Evolutionary conservation across 2,797 vertebrate species (phyloP).

Genomic region (Mionectes olivaceus): DNA sequence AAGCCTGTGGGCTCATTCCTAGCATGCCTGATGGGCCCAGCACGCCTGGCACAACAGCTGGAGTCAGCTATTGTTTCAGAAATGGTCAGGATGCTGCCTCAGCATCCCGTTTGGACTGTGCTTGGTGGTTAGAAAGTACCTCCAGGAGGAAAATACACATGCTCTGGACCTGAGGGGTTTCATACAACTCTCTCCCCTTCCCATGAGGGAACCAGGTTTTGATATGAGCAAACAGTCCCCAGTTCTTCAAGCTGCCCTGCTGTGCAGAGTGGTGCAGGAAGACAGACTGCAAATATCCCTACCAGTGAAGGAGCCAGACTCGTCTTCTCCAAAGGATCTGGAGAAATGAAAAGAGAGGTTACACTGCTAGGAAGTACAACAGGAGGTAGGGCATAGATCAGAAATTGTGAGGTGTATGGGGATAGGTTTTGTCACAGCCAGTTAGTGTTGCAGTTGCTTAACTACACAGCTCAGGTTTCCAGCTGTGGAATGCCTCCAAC

Average conservation of each 20-base stretch:
- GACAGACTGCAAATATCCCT: background rate
- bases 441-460: background rate
- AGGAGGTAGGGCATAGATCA: background rate
- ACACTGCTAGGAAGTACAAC: background rate
- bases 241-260: background rate
- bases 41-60: background rate
- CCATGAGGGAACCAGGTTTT: background rate
- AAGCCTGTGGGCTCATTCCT: background rate
- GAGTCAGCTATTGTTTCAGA: background rate
- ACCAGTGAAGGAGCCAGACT: background rate
- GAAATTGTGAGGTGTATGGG: background rate
- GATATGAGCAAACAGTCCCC: background rate
- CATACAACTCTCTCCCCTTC: background rate
- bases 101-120: background rate
- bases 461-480: background rate
- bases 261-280: background rate
- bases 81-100: background rate
- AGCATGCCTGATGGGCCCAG: background rate
- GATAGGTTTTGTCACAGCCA: background rate
- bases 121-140: background rate
- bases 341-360: background rate
- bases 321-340: background rate
- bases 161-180: background rate
- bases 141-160: background rate
- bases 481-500: background rate